Evolutionary conservation across 2,888 invertebrate species (phyloP).

Genomic region (Drosophila mimica): DNA sequence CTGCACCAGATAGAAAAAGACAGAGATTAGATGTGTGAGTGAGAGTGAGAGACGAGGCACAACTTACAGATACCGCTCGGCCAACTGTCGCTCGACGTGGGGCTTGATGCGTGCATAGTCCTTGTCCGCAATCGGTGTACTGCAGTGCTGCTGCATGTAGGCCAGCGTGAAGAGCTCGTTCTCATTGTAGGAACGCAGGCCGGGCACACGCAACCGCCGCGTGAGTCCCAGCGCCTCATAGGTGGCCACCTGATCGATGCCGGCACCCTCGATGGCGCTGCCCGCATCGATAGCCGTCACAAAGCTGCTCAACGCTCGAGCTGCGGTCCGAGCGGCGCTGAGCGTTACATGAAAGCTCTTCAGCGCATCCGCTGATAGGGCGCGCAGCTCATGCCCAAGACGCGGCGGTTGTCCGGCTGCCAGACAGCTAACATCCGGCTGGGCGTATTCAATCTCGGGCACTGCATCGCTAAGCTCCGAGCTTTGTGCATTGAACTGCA

Average conservation of each 20-base stretch:
- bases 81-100: conserved; percentile 83
- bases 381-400: conserved; percentile 58
- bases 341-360: conserved; percentile 82
- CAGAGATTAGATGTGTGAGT: not conserved
- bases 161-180: conserved; percentile 84
- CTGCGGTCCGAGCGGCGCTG: conserved; percentile 82
- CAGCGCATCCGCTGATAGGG: conserved; percentile 71
- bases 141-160: conserved; percentile 84
- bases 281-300: conserved; percentile 79
- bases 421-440: conserved; percentile 75
- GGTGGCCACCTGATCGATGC: conserved; percentile 78
- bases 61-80: conserved; percentile 83
- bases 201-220: conserved; percentile 80
- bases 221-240: conserved; percentile 81
- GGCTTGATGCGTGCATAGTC: conserved; percentile 84
- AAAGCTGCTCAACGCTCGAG: conserved; percentile 80
- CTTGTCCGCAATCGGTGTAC: conserved; percentile 82
- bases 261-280: conserved; percentile 81
- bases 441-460: conserved; percentile 70
- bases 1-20: conserved; percentile 60
- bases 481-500: conserved; percentile 81
- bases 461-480: conserved; percentile 54
- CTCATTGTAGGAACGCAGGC: conserved; percentile 82
- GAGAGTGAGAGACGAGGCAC: conserved; percentile 5
- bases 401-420: conserved; percentile 63